Percentiles rank a stretch among this genome's conserved stretches.
phyloP scores from a whole-genome alignment of 2,113 vertebrate genomes.

The Leptocoma aspasia region DNA sequence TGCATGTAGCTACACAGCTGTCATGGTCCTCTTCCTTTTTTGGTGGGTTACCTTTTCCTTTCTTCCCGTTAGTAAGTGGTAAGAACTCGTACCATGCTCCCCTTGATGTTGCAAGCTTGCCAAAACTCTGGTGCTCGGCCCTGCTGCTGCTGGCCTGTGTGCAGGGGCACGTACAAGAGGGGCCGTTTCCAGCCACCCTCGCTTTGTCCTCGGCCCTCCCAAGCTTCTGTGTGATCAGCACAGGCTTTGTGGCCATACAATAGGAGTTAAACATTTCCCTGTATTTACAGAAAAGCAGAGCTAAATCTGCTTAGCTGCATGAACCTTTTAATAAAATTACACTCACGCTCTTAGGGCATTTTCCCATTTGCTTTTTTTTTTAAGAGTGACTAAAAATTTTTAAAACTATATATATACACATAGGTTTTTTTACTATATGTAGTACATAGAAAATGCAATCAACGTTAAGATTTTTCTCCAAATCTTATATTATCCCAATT shows the following conservation, averaged over 20 bases:
- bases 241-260: conserved; percentile 87
- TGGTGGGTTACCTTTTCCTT: not conserved
- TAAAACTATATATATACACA: no score
- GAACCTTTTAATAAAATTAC: conserved; percentile 54
- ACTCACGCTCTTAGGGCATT: not conserved
- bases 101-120: conserved; percentile 60
- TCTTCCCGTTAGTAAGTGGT: conserved; percentile 10
- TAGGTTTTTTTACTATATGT: not conserved
- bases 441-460: not conserved
- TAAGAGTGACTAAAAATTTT: not conserved
- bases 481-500: not conserved
- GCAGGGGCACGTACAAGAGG: conserved; percentile 48
- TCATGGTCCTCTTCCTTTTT: conserved; percentile 15
- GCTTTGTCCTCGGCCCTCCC: conserved; percentile 63
- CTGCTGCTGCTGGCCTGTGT: conserved; percentile 25
- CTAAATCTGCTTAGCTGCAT: conserved; percentile 62
- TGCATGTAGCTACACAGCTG: not conserved
- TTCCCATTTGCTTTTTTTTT: not conserved
- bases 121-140: conserved; percentile 47
- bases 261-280: conserved; percentile 87
- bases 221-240: conserved; percentile 83
- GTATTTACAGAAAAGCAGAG: conserved; percentile 75
- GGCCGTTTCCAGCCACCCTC: conserved; percentile 48
- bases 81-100: not conserved
- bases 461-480: not conserved